phyloP scores from a whole-genome alignment of 2,113 vertebrate species.

The Tupaia chinensis region DNA sequence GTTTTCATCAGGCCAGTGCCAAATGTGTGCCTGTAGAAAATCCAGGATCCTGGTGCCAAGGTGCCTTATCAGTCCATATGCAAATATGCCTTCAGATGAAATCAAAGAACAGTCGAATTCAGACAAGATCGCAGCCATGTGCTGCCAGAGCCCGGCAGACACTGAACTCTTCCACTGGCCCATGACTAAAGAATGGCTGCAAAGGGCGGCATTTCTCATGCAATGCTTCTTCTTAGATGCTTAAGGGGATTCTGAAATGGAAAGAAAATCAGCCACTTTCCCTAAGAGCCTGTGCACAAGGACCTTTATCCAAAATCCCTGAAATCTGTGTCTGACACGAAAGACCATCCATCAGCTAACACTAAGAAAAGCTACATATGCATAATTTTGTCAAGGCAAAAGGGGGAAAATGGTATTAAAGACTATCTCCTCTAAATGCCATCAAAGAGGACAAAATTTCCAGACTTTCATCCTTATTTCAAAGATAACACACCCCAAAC shows the following conservation, averaged over 20 bases:
- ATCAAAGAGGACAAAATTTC: constrained; percentile 38
- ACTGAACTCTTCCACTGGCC: constrained; percentile 56
- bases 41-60: constrained; percentile 80
- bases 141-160: constrained; percentile 62
- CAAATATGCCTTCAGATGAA: constrained; percentile 84
- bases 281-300: not conserved
- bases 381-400: constrained; percentile 41
- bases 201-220: not conserved
- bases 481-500: constrained; percentile 48
- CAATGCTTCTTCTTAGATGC: not conserved
- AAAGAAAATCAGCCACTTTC: not conserved
- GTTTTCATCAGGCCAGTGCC: constrained; percentile 87
- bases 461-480: constrained; percentile 16
- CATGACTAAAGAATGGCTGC: not conserved
- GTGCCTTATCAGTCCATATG: constrained; percentile 84
- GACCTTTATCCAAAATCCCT: not conserved
- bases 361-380: not conserved
- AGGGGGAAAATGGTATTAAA: not conserved
- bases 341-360: not conserved
- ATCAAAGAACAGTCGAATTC: constrained; percentile 72
- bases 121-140: constrained; percentile 41
- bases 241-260: not conserved
- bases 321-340: constrained; percentile 22
- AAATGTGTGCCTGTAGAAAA: constrained; percentile 84
- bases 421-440: not conserved